Percentiles rank a stretch among this genome's conserved stretches.
phyloP scores from a whole-genome alignment of 1,140 invertebrate species.

The Campodea augens region DNA sequence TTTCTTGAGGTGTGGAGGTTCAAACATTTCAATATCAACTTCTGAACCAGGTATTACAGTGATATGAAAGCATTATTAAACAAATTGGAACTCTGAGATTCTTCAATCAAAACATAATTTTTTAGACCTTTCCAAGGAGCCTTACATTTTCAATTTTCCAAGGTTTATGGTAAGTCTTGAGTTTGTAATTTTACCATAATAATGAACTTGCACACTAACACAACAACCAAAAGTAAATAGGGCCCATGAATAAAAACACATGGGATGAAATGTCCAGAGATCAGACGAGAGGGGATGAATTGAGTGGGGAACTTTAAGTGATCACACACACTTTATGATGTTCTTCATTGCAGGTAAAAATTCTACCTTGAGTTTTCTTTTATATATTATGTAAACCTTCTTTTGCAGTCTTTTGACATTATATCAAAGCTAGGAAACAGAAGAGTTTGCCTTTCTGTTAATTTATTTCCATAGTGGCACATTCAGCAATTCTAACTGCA shows the following conservation, averaged over 20 bases:
- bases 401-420: not conserved
- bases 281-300: too few species aligned
- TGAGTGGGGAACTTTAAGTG: too few species aligned
- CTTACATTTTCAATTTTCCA: too few species aligned
- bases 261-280: too few species aligned
- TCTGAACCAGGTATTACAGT: not conserved
- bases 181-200: too few species aligned
- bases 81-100: not conserved
- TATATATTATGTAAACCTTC: not conserved
- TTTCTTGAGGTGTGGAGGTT: not conserved
- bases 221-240: too few species aligned
- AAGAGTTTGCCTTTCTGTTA: not conserved
- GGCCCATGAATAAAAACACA: too few species aligned
- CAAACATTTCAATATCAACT: slow-evolving; percentile 1
- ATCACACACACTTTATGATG: too few species aligned
- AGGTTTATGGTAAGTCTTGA: too few species aligned
- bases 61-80: not conserved
- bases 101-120: too few species aligned
- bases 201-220: too few species aligned
- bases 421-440: not conserved
- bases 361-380: not conserved
- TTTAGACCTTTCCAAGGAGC: too few species aligned
- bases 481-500: not conserved
- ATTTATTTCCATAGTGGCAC: not conserved
- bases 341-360: not conserved